Evolutionary conservation across 2,888 invertebrate genomes (phyloP).

Genomic region (Mesopsocus fuscifrons): DNA sequence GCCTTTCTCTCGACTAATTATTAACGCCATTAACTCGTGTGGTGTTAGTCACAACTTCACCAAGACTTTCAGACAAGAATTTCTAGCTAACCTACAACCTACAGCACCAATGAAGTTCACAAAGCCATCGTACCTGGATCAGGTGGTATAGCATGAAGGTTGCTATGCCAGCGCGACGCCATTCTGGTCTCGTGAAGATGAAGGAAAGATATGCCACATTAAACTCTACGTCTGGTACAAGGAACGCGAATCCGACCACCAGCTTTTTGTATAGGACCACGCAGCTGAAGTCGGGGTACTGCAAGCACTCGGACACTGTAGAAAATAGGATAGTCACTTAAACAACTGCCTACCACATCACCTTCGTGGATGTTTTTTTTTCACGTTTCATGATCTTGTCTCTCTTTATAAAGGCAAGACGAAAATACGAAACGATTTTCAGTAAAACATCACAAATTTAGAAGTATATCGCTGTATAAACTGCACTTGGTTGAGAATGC

Average conservation of each 20-base stretch:
- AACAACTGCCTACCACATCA: background rate
- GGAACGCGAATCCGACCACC: conserved; percentile 75
- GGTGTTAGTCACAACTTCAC: too few species aligned
- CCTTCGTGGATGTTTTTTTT: background rate
- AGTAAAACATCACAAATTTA: conserved; percentile 1
- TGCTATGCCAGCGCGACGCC: conserved; percentile 66
- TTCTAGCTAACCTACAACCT: too few species aligned
- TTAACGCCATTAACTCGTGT: too few species aligned
- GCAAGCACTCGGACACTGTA: conserved; percentile 68
- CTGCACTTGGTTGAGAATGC: too few species aligned
- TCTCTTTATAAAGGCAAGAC: too few species aligned
- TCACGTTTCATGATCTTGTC: too few species aligned
- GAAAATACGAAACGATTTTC: too few species aligned
- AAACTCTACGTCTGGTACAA: conserved; percentile 64
- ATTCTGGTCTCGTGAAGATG: conserved; percentile 70
- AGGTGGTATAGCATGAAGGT: conserved; percentile 85
- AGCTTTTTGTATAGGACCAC: conserved; percentile 66
- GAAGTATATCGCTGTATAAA: too few species aligned
- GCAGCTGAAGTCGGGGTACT: conserved; percentile 85
- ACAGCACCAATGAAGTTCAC: background rate
- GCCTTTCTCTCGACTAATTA: too few species aligned
- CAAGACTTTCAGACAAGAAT: too few species aligned
- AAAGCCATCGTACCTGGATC: conserved; percentile 39
- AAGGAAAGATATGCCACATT: conserved; percentile 83
- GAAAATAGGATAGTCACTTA: conserved; percentile 17